A percentile compares a stretch with the other conserved stretches of the same genome.
phyloP scores from a whole-genome alignment of 2,113 vertebrate species.

The Sclerurus mexicanus region DNA sequence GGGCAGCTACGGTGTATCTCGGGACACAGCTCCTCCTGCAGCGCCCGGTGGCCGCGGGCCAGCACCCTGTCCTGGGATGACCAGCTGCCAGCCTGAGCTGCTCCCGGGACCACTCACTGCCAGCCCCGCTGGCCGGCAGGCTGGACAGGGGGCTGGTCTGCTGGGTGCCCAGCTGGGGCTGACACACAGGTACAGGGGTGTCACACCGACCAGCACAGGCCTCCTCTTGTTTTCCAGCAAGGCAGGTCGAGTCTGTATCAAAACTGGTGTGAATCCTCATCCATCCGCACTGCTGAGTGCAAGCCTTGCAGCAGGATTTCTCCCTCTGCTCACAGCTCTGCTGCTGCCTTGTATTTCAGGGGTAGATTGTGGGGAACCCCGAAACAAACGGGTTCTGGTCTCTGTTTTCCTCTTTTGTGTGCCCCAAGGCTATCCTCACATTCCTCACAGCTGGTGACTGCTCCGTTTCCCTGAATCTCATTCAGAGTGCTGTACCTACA shows the following conservation, averaged over 20 bases:
- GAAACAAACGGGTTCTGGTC: neutral
- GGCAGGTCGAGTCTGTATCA: neutral
- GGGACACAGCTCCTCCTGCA: neutral
- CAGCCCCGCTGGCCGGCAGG: accelerated
- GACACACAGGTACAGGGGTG: neutral
- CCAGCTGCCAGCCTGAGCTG: neutral
- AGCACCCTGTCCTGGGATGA: neutral
- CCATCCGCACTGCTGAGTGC: accelerated
- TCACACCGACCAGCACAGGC: neutral
- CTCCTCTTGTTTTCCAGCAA: neutral
- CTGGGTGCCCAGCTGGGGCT: neutral
- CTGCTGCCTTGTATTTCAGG: neutral
- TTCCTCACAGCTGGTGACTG: neutral
- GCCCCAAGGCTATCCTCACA: neutral
- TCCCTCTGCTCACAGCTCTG: neutral
- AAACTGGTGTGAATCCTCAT: neutral
- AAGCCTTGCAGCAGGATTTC: neutral
- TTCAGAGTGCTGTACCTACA: slow-evolving; percentile 3
- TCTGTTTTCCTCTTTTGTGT: neutral
- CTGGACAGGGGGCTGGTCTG: neutral
- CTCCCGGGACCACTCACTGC: neutral
- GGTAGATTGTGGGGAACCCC: neutral
- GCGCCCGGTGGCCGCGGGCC: neutral
- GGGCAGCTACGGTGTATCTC: neutral
- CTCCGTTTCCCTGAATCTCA: neutral